Base-by-base conservation (phyloP, 2,113 vertebrate genomes). In the Machaerirhynchus nigripectus region DNA sequence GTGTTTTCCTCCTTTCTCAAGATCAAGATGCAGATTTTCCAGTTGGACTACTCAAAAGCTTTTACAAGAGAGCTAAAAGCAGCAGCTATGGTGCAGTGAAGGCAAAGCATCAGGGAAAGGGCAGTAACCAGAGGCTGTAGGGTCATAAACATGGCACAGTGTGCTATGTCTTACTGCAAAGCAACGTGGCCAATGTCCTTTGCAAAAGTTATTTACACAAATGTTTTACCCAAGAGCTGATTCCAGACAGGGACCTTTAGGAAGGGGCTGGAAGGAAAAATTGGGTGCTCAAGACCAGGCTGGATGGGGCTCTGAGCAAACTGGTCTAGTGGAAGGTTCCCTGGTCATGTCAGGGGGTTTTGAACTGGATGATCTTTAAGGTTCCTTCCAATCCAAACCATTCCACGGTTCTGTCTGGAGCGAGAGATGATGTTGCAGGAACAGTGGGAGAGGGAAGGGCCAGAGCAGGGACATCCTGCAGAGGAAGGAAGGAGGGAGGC, bases 321-420 rank as follows among this genome's bases (percentile, higher is more conserved):
- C 30, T 47, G 79, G 26, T 13, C 9, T 6, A 9, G 55, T 33
- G 40, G 21, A 49, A 69, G 4, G n/a, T 55, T 76, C 21, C 21
- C 14, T 42, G 35, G 6, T 40, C 12, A 3, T 2, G 1, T 13
- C 49, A 35, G 20, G 5, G 7, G 9, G 1, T 1, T 23, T 55
- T 35, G 35, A 69, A 23, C 21, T 22, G 16, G 70, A 4, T 23
- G 15, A 49, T 13, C 17, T 49, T 37, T 9, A 42, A 7, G 5
- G 8, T 26, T 68, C 18, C 15, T 49, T 76, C 22, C 55, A 42
- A 11, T 6, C 8, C 79, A 61, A 55, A 47, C 20, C 39, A 27
- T 55, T 61, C 30, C 40, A 35, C 2, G n/a, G 7, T 9, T 82
- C 13, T 16, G 0, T 18, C 24, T 18, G 44, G 65, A 77, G 24